Percentiles rank a stretch among this genome's conserved stretches.
Conservation (phyloP, 2,888 invertebrate genomes). For the Tipula vernalis region DNA sequence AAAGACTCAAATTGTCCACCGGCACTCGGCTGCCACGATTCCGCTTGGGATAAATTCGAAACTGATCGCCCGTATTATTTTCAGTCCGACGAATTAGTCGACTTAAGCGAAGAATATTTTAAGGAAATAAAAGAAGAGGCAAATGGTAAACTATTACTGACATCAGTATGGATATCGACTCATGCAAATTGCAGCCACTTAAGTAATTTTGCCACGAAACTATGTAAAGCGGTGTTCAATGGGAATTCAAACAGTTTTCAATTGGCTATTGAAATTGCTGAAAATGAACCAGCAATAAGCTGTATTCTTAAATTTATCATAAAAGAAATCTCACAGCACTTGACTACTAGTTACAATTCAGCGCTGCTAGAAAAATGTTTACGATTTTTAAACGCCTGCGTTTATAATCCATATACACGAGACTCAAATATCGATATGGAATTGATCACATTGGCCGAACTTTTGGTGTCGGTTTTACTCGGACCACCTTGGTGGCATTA, state of each 20-base stretch:
- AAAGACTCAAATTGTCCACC: slow-evolving; percentile 32
- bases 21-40: slow-evolving; percentile 30
- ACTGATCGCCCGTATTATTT: slow-evolving; percentile 30
- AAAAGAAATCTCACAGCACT: background rate
- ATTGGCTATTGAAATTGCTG: slow-evolving; percentile 23
- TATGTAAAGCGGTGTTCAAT: slow-evolving; percentile 27
- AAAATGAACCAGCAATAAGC: slow-evolving; percentile 19
- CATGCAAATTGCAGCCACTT: slow-evolving; percentile 12
- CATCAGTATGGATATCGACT: slow-evolving; percentile 26
- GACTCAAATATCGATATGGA: background rate
- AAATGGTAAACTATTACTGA: slow-evolving; percentile 23
- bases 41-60: slow-evolving; percentile 32
- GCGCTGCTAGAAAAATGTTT: background rate
- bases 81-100: slow-evolving; percentile 24
- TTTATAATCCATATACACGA: background rate
- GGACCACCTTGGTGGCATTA: background rate
- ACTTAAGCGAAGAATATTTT: slow-evolving; percentile 32
- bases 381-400: background rate
- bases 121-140: slow-evolving; percentile 21
- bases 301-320: background rate
- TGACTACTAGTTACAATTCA: background rate
- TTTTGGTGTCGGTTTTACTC: background rate
- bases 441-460: background rate
- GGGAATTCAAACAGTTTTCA: slow-evolving; percentile 24
- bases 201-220: slow-evolving; percentile 24